Conservation (phyloP, 2,888 invertebrate genomes). For the Acheta domesticus region DNA sequence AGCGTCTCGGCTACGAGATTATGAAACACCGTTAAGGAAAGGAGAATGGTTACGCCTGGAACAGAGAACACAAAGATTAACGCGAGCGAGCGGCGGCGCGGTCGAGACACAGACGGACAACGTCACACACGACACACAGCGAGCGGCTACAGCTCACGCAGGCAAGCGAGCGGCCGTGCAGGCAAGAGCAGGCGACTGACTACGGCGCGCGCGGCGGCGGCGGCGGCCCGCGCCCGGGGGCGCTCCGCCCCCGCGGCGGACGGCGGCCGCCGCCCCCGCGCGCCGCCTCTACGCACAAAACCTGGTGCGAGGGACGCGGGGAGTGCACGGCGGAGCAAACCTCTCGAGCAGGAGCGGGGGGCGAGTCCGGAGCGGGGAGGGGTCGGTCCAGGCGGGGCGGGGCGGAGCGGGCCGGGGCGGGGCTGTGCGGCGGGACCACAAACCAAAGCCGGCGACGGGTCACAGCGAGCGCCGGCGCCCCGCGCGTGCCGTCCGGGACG, state of each 20-base stretch:
- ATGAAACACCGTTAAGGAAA: constrained; percentile 57
- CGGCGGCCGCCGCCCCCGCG: no score
- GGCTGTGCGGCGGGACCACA: no score
- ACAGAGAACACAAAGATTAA: constrained; percentile 40
- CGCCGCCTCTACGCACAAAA: no score
- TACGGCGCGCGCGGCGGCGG: background rate
- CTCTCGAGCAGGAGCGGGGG: no score
- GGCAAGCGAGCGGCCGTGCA: background rate
- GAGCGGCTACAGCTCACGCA: constrained; percentile 22
- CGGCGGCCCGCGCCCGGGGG: no score
- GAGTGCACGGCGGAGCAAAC: no score
- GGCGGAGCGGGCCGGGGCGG: no score
- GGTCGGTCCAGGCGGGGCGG: no score
- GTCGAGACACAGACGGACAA: background rate
- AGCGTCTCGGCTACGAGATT: constrained; percentile 56
- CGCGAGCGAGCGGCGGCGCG: constrained; percentile 21
- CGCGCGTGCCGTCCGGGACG: background rate
- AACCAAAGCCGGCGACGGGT: background rate
- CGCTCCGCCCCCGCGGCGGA: no score
- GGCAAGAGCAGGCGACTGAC: background rate
- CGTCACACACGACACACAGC: constrained; percentile 21
- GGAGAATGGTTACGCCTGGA: constrained; percentile 56
- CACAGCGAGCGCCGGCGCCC: background rate
- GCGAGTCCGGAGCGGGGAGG: no score
- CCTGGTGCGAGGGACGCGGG: no score